Base-by-base conservation (phyloP, 2,113 vertebrate genomes). In the Uropsilus gracilis region DNA sequence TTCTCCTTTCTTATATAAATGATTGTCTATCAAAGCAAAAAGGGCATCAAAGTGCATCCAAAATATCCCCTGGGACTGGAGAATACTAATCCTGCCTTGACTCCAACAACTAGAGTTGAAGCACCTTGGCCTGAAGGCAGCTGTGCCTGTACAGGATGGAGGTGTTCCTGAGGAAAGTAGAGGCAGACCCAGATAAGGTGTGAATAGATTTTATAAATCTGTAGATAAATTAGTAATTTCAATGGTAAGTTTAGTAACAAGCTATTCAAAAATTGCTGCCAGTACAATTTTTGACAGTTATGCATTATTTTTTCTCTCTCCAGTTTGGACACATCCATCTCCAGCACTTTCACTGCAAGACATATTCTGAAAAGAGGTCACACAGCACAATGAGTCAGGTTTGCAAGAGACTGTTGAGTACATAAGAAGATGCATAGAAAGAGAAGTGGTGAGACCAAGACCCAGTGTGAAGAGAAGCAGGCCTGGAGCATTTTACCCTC, bases 401-500 rank as follows among this genome's bases (percentile, higher is more conserved):
- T 32, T 37, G 69, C 24, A 14, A 26, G 86, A 13, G 80, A 59
- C 46, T 28, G 22, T 0, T 22, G 84, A 80, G 30, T 22, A 20
- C 48, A 22, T 1, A 59, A 3, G 75, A 59, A 75, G 82, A 57
- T 6, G 5, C 1, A 14, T 3, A 59, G 63, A 53, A 55, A 48
- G 37, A 84, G 6, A 86, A 34, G 30, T 12, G 13, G 26, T 28
- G 14, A 16, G 73, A 55, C 11, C 22, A 48, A 61, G 61, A 61
- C 50, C n/a, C 30, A n/a, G 34, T 48, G 17, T 28, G 6, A 26
- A 53, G 48, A 73, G 86, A 72, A 86, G 37, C 0, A 71, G 9
- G 44, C 20, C 5, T 1, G 10, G 53, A 4, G 2, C 18, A 13
- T 0, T 0, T 6, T 20, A 42, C 37, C 63, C 28, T 24, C 63